phyloP scores from a whole-genome alignment of 2,113 vertebrate genomes.

The Platysternon megacephalum region DNA sequence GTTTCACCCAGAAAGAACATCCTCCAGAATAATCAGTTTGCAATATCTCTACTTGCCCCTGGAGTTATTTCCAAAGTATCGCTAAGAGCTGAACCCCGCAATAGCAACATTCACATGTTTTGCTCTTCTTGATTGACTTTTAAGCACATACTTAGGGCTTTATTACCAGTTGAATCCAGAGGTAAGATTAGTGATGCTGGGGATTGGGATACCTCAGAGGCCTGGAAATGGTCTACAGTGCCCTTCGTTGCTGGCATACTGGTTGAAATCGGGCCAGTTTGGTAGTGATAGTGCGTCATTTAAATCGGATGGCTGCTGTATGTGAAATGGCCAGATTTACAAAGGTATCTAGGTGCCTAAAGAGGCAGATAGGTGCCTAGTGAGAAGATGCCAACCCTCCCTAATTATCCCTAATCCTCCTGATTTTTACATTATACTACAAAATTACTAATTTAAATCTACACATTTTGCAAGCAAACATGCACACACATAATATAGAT shows the following conservation, averaged over 20 bases:
- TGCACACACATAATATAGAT: not conserved
- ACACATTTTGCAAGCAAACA: not conserved
- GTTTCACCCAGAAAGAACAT: not conserved
- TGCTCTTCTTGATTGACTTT: not conserved
- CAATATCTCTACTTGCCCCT: not conserved
- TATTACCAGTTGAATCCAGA: not conserved
- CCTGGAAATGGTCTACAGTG: not conserved
- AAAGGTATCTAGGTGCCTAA: not conserved
- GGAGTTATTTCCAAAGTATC: rapidly evolving
- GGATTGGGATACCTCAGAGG: not conserved
- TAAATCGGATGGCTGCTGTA: not conserved
- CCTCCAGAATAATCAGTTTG: not conserved
- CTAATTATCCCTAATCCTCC: not conserved
- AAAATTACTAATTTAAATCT: not conserved
- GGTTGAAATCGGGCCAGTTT: conserved; percentile 48
- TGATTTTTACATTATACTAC: not conserved
- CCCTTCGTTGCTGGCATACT: not conserved
- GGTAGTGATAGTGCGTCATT: conserved; percentile 19
- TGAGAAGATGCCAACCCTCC: not conserved
- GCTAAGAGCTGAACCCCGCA: rapidly evolving
- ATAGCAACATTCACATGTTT: not conserved
- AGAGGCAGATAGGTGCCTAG: not conserved
- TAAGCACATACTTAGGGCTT: not conserved
- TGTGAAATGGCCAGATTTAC: not conserved
- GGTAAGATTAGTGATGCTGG: not conserved